Evolutionary conservation across 2,888 invertebrate genomes (phyloP).

Genomic region (Invenusta paracnida): DNA sequence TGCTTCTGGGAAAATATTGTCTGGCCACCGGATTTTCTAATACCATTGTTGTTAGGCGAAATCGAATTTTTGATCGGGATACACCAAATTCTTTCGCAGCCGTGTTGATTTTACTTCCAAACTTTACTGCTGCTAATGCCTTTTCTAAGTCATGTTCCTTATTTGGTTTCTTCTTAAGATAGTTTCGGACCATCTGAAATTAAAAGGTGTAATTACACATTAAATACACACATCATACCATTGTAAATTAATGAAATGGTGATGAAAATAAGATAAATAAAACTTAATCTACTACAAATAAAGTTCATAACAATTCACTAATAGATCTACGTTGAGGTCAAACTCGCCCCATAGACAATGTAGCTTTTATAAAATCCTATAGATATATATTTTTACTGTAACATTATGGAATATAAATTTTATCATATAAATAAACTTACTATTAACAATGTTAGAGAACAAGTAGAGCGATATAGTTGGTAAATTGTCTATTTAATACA

Average conservation of each 20-base stretch:
- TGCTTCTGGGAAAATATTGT: constrained; percentile 5
- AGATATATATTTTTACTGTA: neutral
- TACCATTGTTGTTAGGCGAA: neutral
- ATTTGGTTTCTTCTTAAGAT: constrained; percentile 6
- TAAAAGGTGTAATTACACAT: constrained; percentile 9
- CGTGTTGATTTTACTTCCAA: constrained; percentile 2
- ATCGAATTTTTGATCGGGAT: neutral
- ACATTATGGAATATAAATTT: constrained; percentile 18
- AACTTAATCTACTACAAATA: neutral
- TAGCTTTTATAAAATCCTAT: neutral
- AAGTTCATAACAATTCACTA: neutral
- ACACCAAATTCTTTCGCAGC: constrained; percentile 9
- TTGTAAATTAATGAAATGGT: neutral
- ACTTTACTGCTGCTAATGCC: constrained; percentile 15
- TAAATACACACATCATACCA: neutral
- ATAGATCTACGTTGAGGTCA: neutral
- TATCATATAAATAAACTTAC: constrained; percentile 17
- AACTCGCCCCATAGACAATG: constrained; percentile 6
- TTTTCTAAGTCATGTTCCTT: constrained; percentile 16
- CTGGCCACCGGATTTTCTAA: neutral
- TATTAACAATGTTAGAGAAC: neutral
- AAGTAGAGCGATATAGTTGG: neutral
- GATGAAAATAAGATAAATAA: neutral
- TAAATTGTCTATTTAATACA: neutral
- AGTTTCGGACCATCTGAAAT: neutral